Evolutionary conservation across 2,113 vertebrate genomes (phyloP), one percentile per base, ranked within the genome.

Genomic region (Podocnemis expansa): DNA sequence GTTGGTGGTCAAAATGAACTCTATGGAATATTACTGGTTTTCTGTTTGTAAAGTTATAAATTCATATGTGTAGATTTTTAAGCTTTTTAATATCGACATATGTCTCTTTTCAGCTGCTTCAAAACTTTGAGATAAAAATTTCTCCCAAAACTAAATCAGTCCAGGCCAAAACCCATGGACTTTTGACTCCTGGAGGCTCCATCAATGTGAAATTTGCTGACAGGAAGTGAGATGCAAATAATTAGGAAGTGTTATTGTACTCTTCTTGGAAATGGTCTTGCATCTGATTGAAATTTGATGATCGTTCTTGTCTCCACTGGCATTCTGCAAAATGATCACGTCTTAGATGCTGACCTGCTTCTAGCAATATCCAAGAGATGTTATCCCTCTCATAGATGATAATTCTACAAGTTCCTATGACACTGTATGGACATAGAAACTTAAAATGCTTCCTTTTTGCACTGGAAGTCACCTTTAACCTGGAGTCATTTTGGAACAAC

Each of bases 141-240:
- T 98, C 98, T 90, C 97, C 99, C 21, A 88, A 98, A 93, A 98
- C 98, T 0, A 67, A 96, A 75, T 93, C 98, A 3, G 97, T 99
- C 96, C 95, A 47, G 38, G 98, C 99, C 83, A 99, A 99, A 98
- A 99, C 99, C 31, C 99, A 99, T 0, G 99, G 99, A 88, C 98
- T 99, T 82, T 98, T 99, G 88, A 98, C 98, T 81, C 99, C 99
- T 13, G 98, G 92, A 76, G 97, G 89, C 1, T 97, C 98, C 58
- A 98, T 99, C 93, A 96, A 98, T 85, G 97, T 99, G 87, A 97
- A 97, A 91, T 99, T 99, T 96, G 97, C 97, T 34, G 98, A 98
- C 95, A 97, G 98, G 88, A 96, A 97, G 80, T 98, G 96, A 98
- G 56, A 85, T 67, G 89, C n/a, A 34, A 5, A 41, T 12, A 10